Conservation (phyloP, 2,888 invertebrate species). For the Nomada goodeniana region DNA sequence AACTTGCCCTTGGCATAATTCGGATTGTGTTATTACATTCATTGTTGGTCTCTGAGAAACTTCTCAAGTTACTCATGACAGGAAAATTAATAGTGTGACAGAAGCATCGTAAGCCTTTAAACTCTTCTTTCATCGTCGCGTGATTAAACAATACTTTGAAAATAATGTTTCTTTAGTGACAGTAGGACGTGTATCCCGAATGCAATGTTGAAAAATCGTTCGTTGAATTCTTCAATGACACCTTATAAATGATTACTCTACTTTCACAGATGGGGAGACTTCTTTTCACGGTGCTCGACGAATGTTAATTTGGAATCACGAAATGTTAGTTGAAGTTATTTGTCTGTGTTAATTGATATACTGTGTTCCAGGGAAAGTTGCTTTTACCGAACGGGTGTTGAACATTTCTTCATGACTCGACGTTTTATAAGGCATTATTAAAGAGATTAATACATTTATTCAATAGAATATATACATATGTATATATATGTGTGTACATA, state of each 20-base stretch:
- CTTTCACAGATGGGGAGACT: not conserved
- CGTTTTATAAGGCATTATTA: conserved; percentile 23
- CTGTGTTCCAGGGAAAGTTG: conserved; percentile 25
- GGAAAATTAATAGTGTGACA: conserved; percentile 42
- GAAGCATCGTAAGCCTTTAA: not conserved
- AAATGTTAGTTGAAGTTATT: not conserved
- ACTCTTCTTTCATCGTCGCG: conserved; percentile 8
- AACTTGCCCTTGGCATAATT: conserved; percentile 69
- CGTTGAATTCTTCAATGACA: not conserved
- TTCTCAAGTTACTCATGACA: conserved; percentile 59
- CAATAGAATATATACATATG: conserved; percentile 37
- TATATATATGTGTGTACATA: not conserved
- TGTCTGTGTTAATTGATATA: not conserved
- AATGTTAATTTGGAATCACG: not conserved
- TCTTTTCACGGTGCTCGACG: not conserved
- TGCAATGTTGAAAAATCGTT: not conserved
- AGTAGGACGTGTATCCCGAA: not conserved
- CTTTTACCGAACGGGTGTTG: conserved; percentile 14
- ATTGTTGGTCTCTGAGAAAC: conserved; percentile 66
- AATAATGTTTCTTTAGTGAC: not conserved
- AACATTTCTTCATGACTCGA: not conserved
- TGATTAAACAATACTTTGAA: conserved; percentile 19
- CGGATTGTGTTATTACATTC: conserved; percentile 60
- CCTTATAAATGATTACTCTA: not conserved
- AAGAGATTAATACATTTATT: conserved; percentile 41